Evolutionary conservation across 2,797 vertebrate species (phyloP).

Genomic region (Myripristis jacobus): DNA sequence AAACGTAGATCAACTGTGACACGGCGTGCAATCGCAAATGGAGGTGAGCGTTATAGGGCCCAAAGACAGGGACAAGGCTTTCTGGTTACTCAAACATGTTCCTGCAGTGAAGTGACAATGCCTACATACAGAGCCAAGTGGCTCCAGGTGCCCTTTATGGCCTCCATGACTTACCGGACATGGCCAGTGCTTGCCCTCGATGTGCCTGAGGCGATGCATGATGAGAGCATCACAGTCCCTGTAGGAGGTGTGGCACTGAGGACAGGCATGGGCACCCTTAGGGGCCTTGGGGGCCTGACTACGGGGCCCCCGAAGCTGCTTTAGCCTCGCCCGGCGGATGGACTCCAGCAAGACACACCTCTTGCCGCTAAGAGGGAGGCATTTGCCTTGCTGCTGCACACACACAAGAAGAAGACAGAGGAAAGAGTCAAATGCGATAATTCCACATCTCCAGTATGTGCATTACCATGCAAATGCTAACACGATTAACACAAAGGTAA

Average conservation of each 20-base stretch:
- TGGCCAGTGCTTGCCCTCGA: conserved; percentile 88
- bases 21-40: no score
- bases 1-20: no score
- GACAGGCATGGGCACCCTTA: conserved; percentile 79
- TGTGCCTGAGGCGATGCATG: conserved; percentile 85
- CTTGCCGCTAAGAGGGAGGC: conserved; percentile 61
- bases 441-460: not conserved
- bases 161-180: conserved; percentile 80
- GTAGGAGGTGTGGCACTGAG: conserved; percentile 80
- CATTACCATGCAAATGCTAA: no score
- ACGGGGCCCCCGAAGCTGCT: conserved; percentile 77
- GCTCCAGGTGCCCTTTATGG: not conserved
- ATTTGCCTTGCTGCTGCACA: conserved; percentile 68
- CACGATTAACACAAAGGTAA: no score
- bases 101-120: no score
- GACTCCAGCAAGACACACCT: conserved; percentile 73
- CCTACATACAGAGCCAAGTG: not conserved
- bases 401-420: conserved; percentile 11
- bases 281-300: conserved; percentile 77
- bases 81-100: no score
- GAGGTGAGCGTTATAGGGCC: no score
- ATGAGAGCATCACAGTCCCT: conserved; percentile 85
- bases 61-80: no score
- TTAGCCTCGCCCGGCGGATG: conserved; percentile 74
- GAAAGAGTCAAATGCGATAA: not conserved